A percentile compares a stretch with the other conserved stretches of the same genome.
These are phyloP conservation scores for Aspidoscelis tigris DNA, from an alignment of 2,113 vertebrate genomes.

Conservation along the genomic window DNA sequence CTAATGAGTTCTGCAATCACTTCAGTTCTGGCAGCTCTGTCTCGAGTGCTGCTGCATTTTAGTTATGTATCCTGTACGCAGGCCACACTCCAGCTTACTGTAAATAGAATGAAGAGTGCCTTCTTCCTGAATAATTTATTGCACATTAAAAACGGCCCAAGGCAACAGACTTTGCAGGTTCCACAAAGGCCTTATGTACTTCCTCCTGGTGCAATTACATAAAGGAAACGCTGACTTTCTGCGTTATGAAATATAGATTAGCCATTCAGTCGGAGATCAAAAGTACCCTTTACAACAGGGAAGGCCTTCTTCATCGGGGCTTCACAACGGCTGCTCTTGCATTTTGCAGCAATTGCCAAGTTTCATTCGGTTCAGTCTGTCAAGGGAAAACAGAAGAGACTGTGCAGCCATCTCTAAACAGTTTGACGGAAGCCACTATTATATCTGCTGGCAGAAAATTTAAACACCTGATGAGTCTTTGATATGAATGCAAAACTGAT, in stretches of 20 bases:
- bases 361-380: slow-evolving; percentile 3
- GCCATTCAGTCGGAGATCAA: slow-evolving; percentile 60
- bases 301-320: slow-evolving; percentile 29
- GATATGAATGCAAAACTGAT: neutral
- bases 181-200: slow-evolving; percentile 67
- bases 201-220: slow-evolving; percentile 65
- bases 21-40: slow-evolving; percentile 42
- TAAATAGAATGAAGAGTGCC: slow-evolving; percentile 72
- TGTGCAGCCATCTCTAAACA: neutral
- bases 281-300: slow-evolving; percentile 2
- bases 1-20: slow-evolving; percentile 54
- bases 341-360: slow-evolving; percentile 28
- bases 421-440: slow-evolving; percentile 8
- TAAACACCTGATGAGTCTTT: neutral
- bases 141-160: slow-evolving; percentile 68
- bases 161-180: slow-evolving; percentile 68
- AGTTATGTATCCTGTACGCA: slow-evolving; percentile 60
- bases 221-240: slow-evolving; percentile 73
- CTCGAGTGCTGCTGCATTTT: slow-evolving; percentile 49
- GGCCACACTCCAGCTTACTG: slow-evolving; percentile 65
- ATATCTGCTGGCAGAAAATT: neutral
- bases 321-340: slow-evolving; percentile 28
- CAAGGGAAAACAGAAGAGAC: neutral
- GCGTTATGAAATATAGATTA: slow-evolving; percentile 75
- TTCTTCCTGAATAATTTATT: slow-evolving; percentile 79